Base-by-base conservation (phyloP, 2,888 invertebrate genomes). In the Caenorhabditis sinica region DNA sequence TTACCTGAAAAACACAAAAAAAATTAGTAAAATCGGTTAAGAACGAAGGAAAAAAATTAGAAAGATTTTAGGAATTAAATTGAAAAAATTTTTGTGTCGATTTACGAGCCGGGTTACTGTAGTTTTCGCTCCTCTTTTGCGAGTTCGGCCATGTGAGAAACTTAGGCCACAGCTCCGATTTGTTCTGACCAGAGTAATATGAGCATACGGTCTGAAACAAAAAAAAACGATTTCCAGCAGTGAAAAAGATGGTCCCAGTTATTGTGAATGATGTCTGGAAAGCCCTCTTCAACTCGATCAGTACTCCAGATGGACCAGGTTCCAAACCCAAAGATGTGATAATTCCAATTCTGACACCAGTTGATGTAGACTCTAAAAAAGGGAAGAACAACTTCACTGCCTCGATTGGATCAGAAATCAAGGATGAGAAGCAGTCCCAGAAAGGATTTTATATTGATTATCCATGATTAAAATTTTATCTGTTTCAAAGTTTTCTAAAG, bases 181-280 rank as follows among this genome's bases (percentile, higher is more conserved):
- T n/a, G n/a, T n/a, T n/a, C n/a, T n/a, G n/a, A n/a, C n/a, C n/a
- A n/a, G n/a, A n/a, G n/a, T n/a, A n/a, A n/a, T n/a, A n/a, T n/a
- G n/a, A n/a, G n/a, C n/a, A n/a, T n/a, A n/a, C n/a, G n/a, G n/a
- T n/a, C n/a, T n/a, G n/a, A n/a, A n/a, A n/a, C n/a, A n/a, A n/a
- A n/a, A n/a, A n/a, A n/a, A n/a, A n/a, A n/a, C n/a, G n/a, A 13
- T n/a, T 74, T 85, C 79, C 74, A 87, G 87, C 83, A 20, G 80
- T 87, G n/a, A 83, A 84, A 45, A 86, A 84, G 61, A 87, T 87
- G 84, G 83, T 87, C 4, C 87, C 87, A 1, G 79, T 87, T 15
- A 85, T 87, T 30, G 82, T 87, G n/a, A 87, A 87, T 40, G 86
- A 87, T 53, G 80, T 87, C 17, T 87, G 87, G 87, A 82, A 85